Base-by-base conservation (phyloP, 1,140 invertebrate genomes). In the Drosophila pruinosa region DNA sequence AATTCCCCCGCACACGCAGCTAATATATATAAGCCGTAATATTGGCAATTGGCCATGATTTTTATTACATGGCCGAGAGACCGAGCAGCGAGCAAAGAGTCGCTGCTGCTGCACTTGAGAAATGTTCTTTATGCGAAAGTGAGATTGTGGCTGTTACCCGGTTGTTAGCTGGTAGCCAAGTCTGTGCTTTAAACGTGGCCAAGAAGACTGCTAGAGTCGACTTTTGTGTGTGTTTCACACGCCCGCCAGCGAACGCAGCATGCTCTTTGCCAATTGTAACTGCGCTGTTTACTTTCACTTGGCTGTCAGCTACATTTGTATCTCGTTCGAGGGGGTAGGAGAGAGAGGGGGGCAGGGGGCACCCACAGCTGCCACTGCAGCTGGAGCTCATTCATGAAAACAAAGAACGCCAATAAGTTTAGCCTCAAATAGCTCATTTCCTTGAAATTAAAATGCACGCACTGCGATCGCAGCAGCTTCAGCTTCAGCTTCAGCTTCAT, bases 1-100 rank as follows among this genome's bases (percentile, higher is more conserved):
- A 75, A 75, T 75, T 75, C 53, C 58, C 75, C 67, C 52, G 68
- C 47, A 50, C 72, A 75, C 73, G 75, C 83, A 82, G 83, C 50
- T 86, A 86, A 85, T 86, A 85, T 85, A 69, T 78, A 72, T 72
- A 75, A 88, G 83, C 83, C 82, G 78, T 88, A 88, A 88, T 88
- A 88, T 88, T 73, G 82, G 78, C 82, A 88, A 88, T 88, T 82
- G 82, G 67, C 82, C 88, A 88, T 88, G 82, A 88, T 88, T 88
- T 89, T 88, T 88, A 88, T 88, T 88, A 88, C 82, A 75, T 70
- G 65, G 63, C 45, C 56, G 26, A 19, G 38, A 50, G 34, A 31
- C 21, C 17, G 28, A 22, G 22, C 14, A 21, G 31, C 8, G 43
- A 34, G 43, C 22, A 43, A 21, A n/a, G n/a, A n/a, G n/a, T n/a